Conservation (phyloP, 2,888 invertebrate genomes). For the Pachycephus smyrnensis region DNA sequence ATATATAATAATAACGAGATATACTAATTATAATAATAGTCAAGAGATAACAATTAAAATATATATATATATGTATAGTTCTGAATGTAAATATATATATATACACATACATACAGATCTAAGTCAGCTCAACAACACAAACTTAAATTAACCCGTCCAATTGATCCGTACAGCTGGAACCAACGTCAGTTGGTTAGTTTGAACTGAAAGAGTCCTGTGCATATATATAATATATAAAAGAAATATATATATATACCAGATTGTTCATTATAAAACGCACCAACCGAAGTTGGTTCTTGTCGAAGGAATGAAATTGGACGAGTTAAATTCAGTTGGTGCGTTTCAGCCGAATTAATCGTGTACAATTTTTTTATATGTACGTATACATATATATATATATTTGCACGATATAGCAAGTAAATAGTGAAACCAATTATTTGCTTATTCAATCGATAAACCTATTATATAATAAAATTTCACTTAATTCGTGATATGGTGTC, state of each 20-base stretch:
- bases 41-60: slow-evolving; percentile 59
- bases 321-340: neutral
- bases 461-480: slow-evolving; percentile 44
- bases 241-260: neutral
- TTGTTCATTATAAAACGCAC: neutral
- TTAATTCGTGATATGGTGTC: slow-evolving; percentile 55
- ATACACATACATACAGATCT: neutral
- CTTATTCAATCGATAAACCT: slow-evolving; percentile 29
- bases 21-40: slow-evolving; percentile 49
- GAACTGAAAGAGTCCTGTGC: neutral
- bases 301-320: neutral
- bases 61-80: slow-evolving; percentile 38
- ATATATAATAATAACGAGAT: slow-evolving; percentile 56
- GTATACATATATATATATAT: slow-evolving; percentile 39
- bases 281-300: neutral
- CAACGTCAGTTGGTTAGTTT: neutral
- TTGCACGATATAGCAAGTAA: slow-evolving; percentile 42
- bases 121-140: neutral
- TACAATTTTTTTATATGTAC: slow-evolving; percentile 18
- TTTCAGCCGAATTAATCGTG: neutral
- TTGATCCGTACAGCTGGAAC: neutral
- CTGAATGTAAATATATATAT: slow-evolving; percentile 28
- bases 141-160: neutral
- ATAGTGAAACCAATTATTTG: slow-evolving; percentile 38
- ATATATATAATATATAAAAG: neutral